Evolutionary conservation across 2,113 vertebrate species (phyloP).

Genomic region (Miniopterus natalensis): DNA sequence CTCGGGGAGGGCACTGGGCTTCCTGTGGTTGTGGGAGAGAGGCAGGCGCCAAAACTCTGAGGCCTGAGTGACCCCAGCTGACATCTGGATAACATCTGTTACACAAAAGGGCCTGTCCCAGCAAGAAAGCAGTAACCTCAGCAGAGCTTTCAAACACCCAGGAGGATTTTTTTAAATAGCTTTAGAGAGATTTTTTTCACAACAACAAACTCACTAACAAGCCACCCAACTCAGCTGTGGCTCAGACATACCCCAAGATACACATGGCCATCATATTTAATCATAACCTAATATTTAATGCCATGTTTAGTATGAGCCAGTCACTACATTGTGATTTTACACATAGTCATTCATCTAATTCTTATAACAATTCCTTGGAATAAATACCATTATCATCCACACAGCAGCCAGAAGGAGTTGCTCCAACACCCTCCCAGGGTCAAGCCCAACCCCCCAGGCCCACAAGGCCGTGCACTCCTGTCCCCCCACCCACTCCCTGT

Average conservation of each 20-base stretch:
- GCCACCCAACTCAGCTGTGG: background rate
- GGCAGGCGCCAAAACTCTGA: conserved; percentile 43
- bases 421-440: background rate
- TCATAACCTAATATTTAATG: background rate
- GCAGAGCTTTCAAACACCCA: conserved; percentile 14
- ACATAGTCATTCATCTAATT: background rate
- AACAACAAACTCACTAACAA: background rate
- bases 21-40: conserved; percentile 64
- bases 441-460: background rate
- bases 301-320: accelerated
- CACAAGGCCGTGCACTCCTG: background rate
- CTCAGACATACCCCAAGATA: background rate
- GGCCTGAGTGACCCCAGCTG: conserved; percentile 58
- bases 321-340: background rate
- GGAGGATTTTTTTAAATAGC: background rate
- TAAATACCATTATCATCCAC: background rate
- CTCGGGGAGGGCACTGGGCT: background rate
- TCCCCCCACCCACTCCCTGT: background rate
- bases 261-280: background rate
- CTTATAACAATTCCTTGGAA: background rate
- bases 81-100: conserved; percentile 79
- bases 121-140: conserved; percentile 27
- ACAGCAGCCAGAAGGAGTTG: background rate
- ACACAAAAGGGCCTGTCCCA: background rate
- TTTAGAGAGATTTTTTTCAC: conserved; percentile 47